A percentile compares a stretch with the other conserved stretches of the same genome.
Evolutionary conservation across 2,797 vertebrate species (phyloP).

Genomic region (Anolis apletophallus): DNA sequence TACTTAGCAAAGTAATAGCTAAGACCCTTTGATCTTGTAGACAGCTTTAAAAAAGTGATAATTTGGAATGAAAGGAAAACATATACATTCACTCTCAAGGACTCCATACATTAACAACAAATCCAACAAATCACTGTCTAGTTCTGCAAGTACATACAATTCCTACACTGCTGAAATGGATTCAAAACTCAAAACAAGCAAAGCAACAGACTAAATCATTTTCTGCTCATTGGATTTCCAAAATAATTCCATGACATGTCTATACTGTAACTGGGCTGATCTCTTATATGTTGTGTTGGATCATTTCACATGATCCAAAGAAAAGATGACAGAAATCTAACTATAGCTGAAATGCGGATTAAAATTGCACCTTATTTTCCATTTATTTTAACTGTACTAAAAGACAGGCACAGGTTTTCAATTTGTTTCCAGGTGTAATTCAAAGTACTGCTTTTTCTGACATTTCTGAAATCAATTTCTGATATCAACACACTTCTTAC

Average conservation of each 20-base stretch:
- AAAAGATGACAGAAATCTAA: background rate
- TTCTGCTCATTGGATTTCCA: slow-evolving; percentile 9
- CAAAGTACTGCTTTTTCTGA: background rate
- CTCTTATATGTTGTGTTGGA: background rate
- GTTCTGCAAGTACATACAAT: background rate
- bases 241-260: background rate
- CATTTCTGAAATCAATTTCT: too few relatives aligned
- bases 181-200: slow-evolving; percentile 35
- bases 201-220: background rate
- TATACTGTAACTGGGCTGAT: background rate
- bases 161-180: background rate
- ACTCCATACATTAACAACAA: slow-evolving; percentile 6
- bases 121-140: slow-evolving; percentile 23
- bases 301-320: background rate
- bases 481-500: too few relatives aligned
- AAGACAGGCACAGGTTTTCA: background rate
- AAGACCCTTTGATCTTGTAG: slow-evolving; percentile 30
- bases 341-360: background rate
- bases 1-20: slow-evolving; percentile 14
- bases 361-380: background rate
- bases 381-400: background rate
- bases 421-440: background rate
- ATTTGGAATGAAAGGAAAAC: slow-evolving; percentile 22
- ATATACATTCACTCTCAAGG: slow-evolving; percentile 7
- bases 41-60: slow-evolving; percentile 16